Percentiles rank a stretch among this genome's conserved stretches.
Evolutionary conservation across 2,113 vertebrate species (phyloP).

Genomic region (Hoplias malabaricus): DNA sequence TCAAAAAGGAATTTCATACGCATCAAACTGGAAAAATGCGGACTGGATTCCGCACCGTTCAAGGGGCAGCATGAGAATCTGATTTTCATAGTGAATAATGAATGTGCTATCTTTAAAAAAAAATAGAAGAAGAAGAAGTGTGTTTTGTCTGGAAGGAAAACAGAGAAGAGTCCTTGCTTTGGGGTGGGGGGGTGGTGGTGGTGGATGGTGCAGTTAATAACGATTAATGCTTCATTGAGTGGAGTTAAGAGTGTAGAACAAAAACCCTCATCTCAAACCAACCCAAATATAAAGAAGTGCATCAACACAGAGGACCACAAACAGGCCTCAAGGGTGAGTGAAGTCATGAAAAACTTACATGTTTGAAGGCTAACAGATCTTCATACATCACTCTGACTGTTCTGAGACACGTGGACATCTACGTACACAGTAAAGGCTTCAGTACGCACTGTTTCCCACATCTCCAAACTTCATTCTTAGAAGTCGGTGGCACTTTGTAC

Average conservation of each 20-base stretch:
- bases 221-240: constrained; percentile 56
- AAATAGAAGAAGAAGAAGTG: constrained; percentile 13
- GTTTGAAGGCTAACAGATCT: constrained; percentile 25
- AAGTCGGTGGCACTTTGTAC: too few relatives aligned
- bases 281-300: background rate
- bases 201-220: constrained; percentile 52
- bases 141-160: constrained; percentile 67
- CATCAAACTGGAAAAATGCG: constrained; percentile 81
- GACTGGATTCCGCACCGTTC: constrained; percentile 84
- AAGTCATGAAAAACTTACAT: background rate
- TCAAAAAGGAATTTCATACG: constrained; percentile 86
- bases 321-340: background rate
- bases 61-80: constrained; percentile 77
- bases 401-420: background rate
- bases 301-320: background rate
- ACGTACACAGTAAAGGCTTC: too few relatives aligned
- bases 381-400: constrained; percentile 41
- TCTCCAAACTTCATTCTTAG: too few relatives aligned
- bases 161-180: constrained; percentile 49
- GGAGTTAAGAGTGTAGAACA: constrained; percentile 24
- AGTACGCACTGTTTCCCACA: too few relatives aligned
- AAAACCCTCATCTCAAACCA: constrained; percentile 14
- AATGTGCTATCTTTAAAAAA: constrained; percentile 64
- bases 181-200: constrained; percentile 21
- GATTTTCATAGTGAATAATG: constrained; percentile 77